These are phyloP conservation scores for Caenorhabditis japonica DNA, from an alignment of 2,888 invertebrate species.

Conservation along the genomic window DNA sequence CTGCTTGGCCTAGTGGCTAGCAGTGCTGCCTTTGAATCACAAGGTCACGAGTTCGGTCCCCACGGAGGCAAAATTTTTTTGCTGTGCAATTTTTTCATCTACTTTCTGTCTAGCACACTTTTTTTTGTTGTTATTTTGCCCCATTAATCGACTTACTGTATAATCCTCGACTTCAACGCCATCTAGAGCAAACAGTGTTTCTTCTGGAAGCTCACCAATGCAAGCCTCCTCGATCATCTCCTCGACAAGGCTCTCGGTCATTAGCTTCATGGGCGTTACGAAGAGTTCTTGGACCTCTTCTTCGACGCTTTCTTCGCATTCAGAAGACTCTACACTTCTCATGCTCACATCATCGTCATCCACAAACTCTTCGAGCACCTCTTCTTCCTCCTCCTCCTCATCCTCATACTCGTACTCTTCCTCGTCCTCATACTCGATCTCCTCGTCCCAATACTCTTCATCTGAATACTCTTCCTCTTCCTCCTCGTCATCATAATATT, in stretches of 20 bases:
- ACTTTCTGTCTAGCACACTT: too few relatives aligned
- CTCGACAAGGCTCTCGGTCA: slow-evolving; percentile 46
- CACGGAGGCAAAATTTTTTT: too few relatives aligned
- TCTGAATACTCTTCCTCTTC: slow-evolving; percentile 36
- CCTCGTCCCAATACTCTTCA: slow-evolving; percentile 68
- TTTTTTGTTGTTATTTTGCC: too few relatives aligned
- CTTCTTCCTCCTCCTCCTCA: slow-evolving; percentile 55
- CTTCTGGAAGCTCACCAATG: slow-evolving; percentile 46
- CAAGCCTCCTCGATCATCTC: slow-evolving; percentile 49
- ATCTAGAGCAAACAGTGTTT: slow-evolving; percentile 31
- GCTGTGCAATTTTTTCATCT: too few relatives aligned
- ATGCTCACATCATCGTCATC: slow-evolving; percentile 34
- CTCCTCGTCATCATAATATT: slow-evolving; percentile 61
- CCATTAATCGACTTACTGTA: slow-evolving; percentile 24
- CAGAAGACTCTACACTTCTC: slow-evolving; percentile 33
- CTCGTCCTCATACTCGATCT: slow-evolving; percentile 60
- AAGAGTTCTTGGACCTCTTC: slow-evolving; percentile 21
- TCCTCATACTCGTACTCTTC: slow-evolving; percentile 54
- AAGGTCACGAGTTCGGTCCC: too few relatives aligned
- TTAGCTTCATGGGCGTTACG: slow-evolving; percentile 26
- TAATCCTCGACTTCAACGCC: slow-evolving; percentile 47
- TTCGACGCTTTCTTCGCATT: slow-evolving; percentile 20
- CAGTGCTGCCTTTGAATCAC: too few relatives aligned
- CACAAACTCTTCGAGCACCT: slow-evolving; percentile 54
- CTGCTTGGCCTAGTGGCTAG: too few relatives aligned